Conservation (phyloP, 2,888 invertebrate genomes). For the Sphinx pinastri region DNA sequence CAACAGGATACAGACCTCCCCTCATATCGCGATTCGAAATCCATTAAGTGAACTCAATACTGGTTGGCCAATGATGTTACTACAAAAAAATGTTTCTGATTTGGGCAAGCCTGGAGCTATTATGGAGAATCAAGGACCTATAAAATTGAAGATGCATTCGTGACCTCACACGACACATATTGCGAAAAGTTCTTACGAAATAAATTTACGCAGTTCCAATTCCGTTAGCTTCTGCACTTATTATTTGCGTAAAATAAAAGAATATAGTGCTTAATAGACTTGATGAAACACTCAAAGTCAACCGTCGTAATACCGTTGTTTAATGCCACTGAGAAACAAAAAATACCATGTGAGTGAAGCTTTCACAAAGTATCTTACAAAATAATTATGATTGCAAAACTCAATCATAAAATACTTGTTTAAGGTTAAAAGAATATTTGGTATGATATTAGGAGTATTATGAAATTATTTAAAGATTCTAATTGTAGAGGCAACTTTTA, state of each 20-base stretch:
- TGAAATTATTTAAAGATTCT: not conserved
- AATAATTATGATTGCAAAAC: constrained; percentile 21
- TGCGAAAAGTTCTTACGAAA: constrained; percentile 18
- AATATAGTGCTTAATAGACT: constrained; percentile 19
- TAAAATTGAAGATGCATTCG: constrained; percentile 23
- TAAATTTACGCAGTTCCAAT: constrained; percentile 21
- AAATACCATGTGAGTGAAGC: constrained; percentile 16
- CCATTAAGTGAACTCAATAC: constrained; percentile 9
- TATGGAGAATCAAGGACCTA: constrained; percentile 24
- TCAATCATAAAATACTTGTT: not conserved
- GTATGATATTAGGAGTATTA: not conserved
- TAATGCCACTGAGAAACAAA: constrained; percentile 21
- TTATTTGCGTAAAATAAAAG: constrained; percentile 23
- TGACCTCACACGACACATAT: constrained; percentile 15
- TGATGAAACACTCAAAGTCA: constrained; percentile 23
- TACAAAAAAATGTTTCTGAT: constrained; percentile 15
- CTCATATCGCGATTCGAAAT: constrained; percentile 7
- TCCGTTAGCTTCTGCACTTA: not conserved
- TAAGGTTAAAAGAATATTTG: not conserved
- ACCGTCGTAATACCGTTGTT: constrained; percentile 23
- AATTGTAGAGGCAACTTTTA: not conserved
- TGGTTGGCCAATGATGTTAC: constrained; percentile 9
- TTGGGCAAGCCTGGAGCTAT: constrained; percentile 20
- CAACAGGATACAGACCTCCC: constrained; percentile 7
- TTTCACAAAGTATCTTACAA: constrained; percentile 21